phyloP scores from a whole-genome alignment of 2,797 vertebrate species.

The Tiaroga cobitis region DNA sequence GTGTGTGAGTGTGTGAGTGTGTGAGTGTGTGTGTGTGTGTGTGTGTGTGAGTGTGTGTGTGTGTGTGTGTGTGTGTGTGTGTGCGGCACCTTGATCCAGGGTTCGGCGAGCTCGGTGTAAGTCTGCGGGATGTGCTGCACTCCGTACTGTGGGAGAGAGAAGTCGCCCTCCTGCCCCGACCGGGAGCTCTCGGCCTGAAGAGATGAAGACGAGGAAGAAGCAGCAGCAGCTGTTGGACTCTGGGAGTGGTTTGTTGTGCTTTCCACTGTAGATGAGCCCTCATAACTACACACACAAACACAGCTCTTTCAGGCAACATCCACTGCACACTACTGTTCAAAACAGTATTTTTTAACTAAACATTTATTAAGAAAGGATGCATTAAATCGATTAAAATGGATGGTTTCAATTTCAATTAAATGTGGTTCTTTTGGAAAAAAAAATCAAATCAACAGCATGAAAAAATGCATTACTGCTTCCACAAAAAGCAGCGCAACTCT shows the following conservation, averaged over 20 bases:
- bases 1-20: neutral
- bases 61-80: neutral
- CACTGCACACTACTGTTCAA: neutral
- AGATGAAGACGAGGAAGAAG: conserved; percentile 70
- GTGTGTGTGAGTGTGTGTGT: neutral
- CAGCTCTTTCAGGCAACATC: neutral
- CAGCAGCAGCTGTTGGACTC: conserved; percentile 64
- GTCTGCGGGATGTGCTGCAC: conserved; percentile 85
- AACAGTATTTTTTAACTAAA: neutral
- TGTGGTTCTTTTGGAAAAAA: too few species aligned
- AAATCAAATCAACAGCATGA: too few species aligned
- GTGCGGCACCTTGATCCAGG: conserved; percentile 85
- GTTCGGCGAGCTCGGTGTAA: conserved; percentile 85
- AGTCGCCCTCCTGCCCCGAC: conserved; percentile 76
- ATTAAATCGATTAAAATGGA: too few species aligned
- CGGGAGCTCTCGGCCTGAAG: conserved; percentile 71
- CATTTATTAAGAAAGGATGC: neutral
- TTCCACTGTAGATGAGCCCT: conserved; percentile 81
- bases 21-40: neutral
- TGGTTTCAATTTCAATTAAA: too few species aligned
- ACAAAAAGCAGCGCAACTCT: too few species aligned
- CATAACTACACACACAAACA: conserved; percentile 74
- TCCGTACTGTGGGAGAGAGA: conserved; percentile 85
- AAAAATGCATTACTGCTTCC: too few species aligned
- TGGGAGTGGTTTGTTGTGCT: conserved; percentile 71